phyloP scores from a whole-genome alignment of 2,888 invertebrate genomes.

The Noctua comes region DNA sequence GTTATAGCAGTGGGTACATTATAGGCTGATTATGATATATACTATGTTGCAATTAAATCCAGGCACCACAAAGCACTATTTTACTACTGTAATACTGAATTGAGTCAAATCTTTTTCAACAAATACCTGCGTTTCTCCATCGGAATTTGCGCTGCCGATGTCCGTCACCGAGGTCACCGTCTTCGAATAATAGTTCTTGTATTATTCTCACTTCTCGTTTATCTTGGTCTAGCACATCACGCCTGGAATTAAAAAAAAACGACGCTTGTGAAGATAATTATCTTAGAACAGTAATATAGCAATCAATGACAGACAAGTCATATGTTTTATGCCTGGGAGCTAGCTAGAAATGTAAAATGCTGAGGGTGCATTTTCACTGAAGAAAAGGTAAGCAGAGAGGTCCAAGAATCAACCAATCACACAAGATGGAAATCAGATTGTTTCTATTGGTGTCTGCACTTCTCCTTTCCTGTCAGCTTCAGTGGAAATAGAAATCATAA shows the following conservation, averaged over 20 bases:
- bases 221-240: slow-evolving; percentile 96
- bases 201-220: slow-evolving; percentile 95
- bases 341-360: background rate
- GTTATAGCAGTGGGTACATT: background rate
- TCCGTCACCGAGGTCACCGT: slow-evolving; percentile 95
- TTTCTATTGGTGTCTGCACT: background rate
- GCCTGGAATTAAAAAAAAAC: slow-evolving; percentile 84
- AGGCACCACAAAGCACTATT: background rate
- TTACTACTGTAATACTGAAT: background rate
- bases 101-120: background rate
- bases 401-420: background rate
- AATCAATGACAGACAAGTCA: background rate
- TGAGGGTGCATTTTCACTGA: background rate
- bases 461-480: background rate
- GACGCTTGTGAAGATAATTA: background rate
- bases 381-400: background rate
- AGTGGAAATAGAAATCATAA: background rate
- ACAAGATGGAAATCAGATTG: background rate
- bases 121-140: slow-evolving; percentile 94
- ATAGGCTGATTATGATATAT: background rate
- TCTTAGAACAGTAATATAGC: background rate
- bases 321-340: background rate
- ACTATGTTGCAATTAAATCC: background rate
- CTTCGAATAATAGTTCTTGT: slow-evolving; percentile 96
- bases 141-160: slow-evolving; percentile 95